These are phyloP conservation scores for Polyploca ridens DNA, from an alignment of 2,888 invertebrate genomes.

Conservation along the genomic window DNA sequence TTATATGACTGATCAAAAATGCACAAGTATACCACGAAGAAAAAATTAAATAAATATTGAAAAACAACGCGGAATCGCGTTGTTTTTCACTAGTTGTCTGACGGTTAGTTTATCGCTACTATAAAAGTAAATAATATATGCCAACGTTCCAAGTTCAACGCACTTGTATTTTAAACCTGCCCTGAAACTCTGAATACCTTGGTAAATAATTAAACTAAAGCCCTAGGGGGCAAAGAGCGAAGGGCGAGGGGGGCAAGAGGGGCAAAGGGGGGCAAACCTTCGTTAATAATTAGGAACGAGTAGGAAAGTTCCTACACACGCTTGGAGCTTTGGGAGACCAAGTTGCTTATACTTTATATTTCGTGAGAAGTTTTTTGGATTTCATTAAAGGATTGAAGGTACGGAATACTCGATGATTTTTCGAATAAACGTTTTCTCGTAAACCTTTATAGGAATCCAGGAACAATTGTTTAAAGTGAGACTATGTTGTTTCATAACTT, in stretches of 20 bases:
- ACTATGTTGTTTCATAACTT: too few relatives aligned
- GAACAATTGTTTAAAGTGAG: too few relatives aligned
- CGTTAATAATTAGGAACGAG: slow-evolving; percentile 10
- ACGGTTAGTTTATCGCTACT: neutral
- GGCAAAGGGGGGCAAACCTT: neutral
- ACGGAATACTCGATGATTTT: neutral
- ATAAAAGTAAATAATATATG: slow-evolving; percentile 3
- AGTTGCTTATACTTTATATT: slow-evolving; percentile 7
- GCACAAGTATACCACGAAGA: too few relatives aligned
- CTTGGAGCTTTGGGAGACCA: neutral
- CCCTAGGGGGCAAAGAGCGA: neutral
- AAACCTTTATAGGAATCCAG: neutral
- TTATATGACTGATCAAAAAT: too few relatives aligned
- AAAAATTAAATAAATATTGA: too few relatives aligned
- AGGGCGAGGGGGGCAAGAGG: neutral
- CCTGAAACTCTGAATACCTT: slow-evolving; percentile 16
- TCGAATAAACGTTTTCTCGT: neutral
- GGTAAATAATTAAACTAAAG: slow-evolving; percentile 19
- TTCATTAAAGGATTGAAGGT: neutral
- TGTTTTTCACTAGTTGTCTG: neutral
- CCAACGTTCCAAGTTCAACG: slow-evolving; percentile 7
- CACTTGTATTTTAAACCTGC: slow-evolving; percentile 15
- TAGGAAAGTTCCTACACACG: slow-evolving; percentile 8
- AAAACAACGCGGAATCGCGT: too few relatives aligned
- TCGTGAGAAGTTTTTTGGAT: neutral